A percentile compares a stretch with the other conserved stretches of the same genome.
Evolutionary conservation across 2,113 vertebrate species (phyloP).

Genomic region (Cisticola juncidis): DNA sequence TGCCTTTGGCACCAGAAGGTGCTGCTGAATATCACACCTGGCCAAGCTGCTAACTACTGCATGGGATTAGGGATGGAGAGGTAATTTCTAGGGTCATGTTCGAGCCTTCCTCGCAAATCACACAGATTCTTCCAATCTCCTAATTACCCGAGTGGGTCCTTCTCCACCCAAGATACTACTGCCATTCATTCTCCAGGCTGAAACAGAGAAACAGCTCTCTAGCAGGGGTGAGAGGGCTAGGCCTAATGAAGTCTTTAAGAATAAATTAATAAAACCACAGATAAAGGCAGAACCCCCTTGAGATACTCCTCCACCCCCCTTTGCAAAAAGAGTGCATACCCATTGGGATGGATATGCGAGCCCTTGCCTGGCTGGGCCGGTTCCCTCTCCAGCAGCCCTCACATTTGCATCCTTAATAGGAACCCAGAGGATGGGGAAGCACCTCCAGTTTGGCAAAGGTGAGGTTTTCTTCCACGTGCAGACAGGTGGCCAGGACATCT

Average conservation of each 20-base stretch:
- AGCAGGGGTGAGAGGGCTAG: not conserved
- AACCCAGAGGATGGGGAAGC: not conserved
- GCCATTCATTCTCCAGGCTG: not conserved
- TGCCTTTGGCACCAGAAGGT: not conserved
- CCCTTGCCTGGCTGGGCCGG: not conserved
- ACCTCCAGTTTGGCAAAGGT: constrained; percentile 11
- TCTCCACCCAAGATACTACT: too few species aligned
- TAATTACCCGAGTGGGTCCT: not conserved
- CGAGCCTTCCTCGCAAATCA: not conserved
- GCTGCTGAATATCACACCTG: not conserved
- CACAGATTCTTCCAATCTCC: not conserved
- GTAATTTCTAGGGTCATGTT: not conserved
- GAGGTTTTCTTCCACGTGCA: not conserved
- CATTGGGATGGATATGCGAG: not conserved
- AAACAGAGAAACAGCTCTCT: not conserved
- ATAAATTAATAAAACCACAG: constrained; percentile 33
- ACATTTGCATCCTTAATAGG: constrained; percentile 45
- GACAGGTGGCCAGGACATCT: fast-evolving
- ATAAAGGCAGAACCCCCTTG: not conserved
- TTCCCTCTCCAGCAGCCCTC: not conserved
- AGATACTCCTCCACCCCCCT: not conserved
- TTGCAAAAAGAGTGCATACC: not conserved
- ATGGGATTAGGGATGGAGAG: not conserved
- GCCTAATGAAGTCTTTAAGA: not conserved
- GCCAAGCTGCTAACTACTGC: not conserved